A percentile compares a stretch with the other conserved stretches of the same genome.
phyloP scores from a whole-genome alignment of 2,888 invertebrate genomes.

The Pasiphila rectangulata region DNA sequence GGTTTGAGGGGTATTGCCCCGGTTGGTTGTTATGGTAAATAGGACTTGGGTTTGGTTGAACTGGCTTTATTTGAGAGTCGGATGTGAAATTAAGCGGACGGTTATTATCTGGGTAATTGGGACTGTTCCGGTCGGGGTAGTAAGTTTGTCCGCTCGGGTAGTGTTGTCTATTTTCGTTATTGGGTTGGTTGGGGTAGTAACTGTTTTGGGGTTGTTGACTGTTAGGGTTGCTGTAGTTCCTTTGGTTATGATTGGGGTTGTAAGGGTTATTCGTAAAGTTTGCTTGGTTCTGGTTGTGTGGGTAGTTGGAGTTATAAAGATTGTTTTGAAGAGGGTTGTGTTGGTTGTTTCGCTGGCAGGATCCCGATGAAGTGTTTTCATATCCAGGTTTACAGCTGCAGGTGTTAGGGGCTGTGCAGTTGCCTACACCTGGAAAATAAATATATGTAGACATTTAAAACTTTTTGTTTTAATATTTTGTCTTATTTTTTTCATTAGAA shows the following conservation, averaged over 20 bases:
- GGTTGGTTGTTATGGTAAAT: not conserved
- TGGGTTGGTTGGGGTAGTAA: conserved; percentile 23
- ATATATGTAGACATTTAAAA: too few relatives aligned
- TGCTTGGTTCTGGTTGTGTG: conserved; percentile 18
- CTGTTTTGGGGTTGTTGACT: conserved; percentile 8
- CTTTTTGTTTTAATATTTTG: too few relatives aligned
- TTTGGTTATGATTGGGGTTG: conserved; percentile 24
- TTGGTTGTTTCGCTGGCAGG: conserved; percentile 53
- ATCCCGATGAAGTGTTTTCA: conserved; percentile 57
- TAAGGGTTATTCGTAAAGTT: conserved; percentile 26
- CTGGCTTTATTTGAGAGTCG: conserved; percentile 20
- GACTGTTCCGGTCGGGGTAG: too few relatives aligned
- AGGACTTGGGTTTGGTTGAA: conserved; percentile 11
- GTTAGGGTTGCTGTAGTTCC: conserved; percentile 18
- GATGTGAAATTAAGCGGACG: conserved; percentile 22
- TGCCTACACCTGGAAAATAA: conserved; percentile 41
- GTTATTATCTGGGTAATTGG: conserved; percentile 24
- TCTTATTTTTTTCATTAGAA: too few relatives aligned
- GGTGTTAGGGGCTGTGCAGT: conserved; percentile 78
- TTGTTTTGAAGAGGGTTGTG: not conserved
- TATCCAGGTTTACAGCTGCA: conserved; percentile 82
- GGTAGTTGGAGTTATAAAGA: conserved; percentile 22
- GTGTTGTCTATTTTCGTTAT: too few relatives aligned
- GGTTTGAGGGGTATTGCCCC: not conserved
- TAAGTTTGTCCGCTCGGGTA: conserved; percentile 22